These are phyloP conservation scores for Trachelus iudaicus DNA, from an alignment of 2,888 invertebrate genomes.

Conservation along the genomic window DNA sequence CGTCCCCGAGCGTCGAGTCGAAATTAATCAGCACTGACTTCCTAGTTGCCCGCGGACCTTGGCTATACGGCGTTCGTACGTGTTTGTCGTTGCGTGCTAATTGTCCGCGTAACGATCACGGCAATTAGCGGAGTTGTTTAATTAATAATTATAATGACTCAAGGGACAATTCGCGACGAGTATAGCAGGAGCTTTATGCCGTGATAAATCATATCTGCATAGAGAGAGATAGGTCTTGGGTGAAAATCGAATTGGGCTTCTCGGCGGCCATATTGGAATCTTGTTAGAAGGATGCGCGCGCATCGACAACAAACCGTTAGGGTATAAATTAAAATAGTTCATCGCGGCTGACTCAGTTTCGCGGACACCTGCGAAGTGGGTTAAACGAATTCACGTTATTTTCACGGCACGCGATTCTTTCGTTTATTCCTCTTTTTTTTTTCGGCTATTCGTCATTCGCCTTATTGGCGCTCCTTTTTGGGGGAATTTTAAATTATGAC, in stretches of 20 bases:
- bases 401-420: background rate
- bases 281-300: background rate
- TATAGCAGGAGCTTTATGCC: too few relatives aligned
- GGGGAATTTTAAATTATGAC: too few relatives aligned
- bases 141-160: background rate
- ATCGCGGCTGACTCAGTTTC: background rate
- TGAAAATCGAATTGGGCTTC: background rate
- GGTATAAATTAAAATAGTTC: background rate
- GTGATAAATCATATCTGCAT: too few relatives aligned
- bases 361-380: background rate
- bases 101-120: slow-evolving; percentile 11
- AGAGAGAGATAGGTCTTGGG: background rate
- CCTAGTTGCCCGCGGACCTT: background rate
- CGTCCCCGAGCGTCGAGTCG: background rate
- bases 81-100: slow-evolving; percentile 1
- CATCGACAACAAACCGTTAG: background rate
- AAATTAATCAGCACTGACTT: background rate
- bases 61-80: background rate
- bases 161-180: background rate
- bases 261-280: background rate
- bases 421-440: too few relatives aligned
- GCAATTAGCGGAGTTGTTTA: slow-evolving; percentile 6
- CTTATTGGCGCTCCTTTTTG: too few relatives aligned
- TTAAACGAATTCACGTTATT: background rate
- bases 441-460: too few relatives aligned